These are phyloP conservation scores for Drosophila novamexicana DNA, from an alignment of 1,140 invertebrate species.

Conservation along the genomic window DNA sequence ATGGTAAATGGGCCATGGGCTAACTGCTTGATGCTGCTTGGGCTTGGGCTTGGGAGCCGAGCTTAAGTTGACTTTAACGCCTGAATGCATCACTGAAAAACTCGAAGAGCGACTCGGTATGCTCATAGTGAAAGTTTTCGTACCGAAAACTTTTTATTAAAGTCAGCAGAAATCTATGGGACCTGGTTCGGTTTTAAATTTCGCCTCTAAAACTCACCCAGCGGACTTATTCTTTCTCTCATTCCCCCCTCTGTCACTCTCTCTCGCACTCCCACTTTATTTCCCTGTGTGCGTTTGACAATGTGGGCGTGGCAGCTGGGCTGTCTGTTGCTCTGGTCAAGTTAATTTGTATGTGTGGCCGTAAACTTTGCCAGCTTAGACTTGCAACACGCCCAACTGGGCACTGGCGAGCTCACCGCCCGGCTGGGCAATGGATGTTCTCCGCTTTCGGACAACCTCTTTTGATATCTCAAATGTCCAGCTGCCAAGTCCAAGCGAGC, in stretches of 20 bases:
- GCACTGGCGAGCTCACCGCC: conserved; percentile 37
- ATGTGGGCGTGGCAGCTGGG: conserved; percentile 65
- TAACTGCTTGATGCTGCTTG: conserved; percentile 15
- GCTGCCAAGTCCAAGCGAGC: conserved; percentile 47
- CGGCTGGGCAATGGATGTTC: conserved; percentile 13
- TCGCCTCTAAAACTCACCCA: conserved; percentile 12
- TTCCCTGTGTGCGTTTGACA: conserved; percentile 55
- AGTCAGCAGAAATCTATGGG: conserved; percentile 63
- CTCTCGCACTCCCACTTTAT: neutral
- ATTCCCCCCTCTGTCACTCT: neutral
- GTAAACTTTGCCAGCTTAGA: conserved; percentile 80
- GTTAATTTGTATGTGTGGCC: conserved; percentile 82
- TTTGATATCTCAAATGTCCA: conserved; percentile 75
- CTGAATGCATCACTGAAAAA: conserved; percentile 71
- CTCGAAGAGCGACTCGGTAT: conserved; percentile 19
- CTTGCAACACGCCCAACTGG: conserved; percentile 72
- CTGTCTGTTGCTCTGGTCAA: conserved; percentile 69
- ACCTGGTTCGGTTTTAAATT: conserved; percentile 54
- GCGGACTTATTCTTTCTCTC: neutral
- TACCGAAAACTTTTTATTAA: conserved; percentile 74
- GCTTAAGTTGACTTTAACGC: conserved; percentile 83
- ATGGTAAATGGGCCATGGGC: conserved; percentile 38
- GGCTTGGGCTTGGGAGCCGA: conserved; percentile 7
- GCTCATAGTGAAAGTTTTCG: conserved; percentile 64
- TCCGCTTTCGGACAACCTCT: conserved; percentile 39